These are phyloP conservation scores for Odontamblyopus rebecca DNA, from an alignment of 2,797 vertebrate species.

Conservation along the genomic window DNA sequence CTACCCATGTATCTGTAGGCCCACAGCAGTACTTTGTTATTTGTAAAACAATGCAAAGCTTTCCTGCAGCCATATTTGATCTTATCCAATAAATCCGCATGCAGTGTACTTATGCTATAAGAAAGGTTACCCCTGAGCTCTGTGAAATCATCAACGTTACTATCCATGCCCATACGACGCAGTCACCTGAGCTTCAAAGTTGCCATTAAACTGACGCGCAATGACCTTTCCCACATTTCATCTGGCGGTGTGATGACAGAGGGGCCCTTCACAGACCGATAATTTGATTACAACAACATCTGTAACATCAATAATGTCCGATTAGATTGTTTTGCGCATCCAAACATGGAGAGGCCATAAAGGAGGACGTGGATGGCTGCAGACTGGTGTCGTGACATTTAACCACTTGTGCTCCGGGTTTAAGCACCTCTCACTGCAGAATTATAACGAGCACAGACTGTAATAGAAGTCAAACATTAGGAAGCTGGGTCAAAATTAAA, in stretches of 20 bases:
- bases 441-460: neutral
- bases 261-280: constrained; percentile 80
- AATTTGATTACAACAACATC: constrained; percentile 84
- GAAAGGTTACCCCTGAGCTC: constrained; percentile 16
- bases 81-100: neutral
- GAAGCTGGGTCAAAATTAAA: neutral
- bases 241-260: constrained; percentile 65
- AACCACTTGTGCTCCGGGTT: constrained; percentile 26
- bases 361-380: constrained; percentile 51
- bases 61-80: neutral
- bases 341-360: constrained; percentile 79
- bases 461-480: neutral
- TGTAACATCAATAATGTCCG: constrained; percentile 83
- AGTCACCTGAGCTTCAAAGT: constrained; percentile 71
- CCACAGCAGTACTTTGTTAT: no score
- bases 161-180: constrained; percentile 12
- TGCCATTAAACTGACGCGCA: constrained; percentile 66
- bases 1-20: no score
- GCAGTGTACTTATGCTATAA: neutral
- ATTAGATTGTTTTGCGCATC: constrained; percentile 82
- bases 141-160: constrained; percentile 24
- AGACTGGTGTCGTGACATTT: constrained; percentile 66
- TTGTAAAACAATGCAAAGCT: neutral
- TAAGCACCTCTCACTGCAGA: neutral
- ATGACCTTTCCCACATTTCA: constrained; percentile 81